Base-by-base conservation (phyloP, 2,888 invertebrate species). In the Odontocolon sp. region DNA sequence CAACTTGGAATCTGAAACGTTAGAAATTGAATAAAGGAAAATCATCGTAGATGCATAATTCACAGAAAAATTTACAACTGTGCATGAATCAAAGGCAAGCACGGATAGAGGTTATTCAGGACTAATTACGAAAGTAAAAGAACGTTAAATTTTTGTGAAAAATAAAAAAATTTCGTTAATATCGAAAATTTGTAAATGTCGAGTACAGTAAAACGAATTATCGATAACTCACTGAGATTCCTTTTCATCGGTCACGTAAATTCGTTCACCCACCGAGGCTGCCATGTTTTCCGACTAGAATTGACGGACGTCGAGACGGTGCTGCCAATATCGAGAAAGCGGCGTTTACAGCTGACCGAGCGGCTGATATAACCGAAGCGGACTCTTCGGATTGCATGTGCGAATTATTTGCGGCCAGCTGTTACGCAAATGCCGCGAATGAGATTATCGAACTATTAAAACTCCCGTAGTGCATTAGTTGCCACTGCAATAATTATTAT, bases 191-290 rank as follows among this genome's bases (percentile, higher is more conserved):
- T 16, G 18, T 33, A n/a, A 40, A 38, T 6, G 4, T 42, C 6
- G 9, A 31, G 42, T 31, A 8, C 50, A 38, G 1, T 63, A 18
- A 63, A 23, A 47, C 38, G 14, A 40, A 9, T 47, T 31, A 47
- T 75, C 28, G 54, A 75, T 61, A 81, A 89, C 90, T 90, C 79
- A 90, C 90, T 82, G 81, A 28, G 83, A 79, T 75, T 88, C 87
- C 80, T 87, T 89, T 77, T 88, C 88, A 79, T 88, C 87, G 64
- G 81, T 86, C 86, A 87, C 86, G 61, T 88, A 88, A 84, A 81
- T 87, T 80, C 84, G 85, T 77, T 89, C 88, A 76, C 88, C 84
- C 77, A 87, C 83, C 83, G 84, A 82, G 69, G 85, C 84, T 87
- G 88, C 88, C 89, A 89, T 89, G 69, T 87, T 85, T 87, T 80